These are phyloP conservation scores for Platygyra sinensis DNA, from an alignment of 64 coral and sea anemone species.

Conservation along the genomic window DNA sequence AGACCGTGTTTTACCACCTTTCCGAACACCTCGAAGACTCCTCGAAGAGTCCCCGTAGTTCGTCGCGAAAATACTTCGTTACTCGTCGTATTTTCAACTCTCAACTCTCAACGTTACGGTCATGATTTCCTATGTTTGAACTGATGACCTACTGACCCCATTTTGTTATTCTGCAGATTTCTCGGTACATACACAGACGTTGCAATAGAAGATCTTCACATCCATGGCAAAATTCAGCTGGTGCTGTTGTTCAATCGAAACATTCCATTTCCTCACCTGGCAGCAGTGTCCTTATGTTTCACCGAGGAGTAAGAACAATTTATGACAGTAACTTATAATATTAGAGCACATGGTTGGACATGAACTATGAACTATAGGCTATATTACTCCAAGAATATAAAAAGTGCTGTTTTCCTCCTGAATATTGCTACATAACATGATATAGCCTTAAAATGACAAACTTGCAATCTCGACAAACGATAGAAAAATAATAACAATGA, in stretches of 20 bases:
- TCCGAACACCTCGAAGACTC: too few relatives aligned
- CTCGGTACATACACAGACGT: slow-evolving; percentile 67
- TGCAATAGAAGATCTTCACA: slow-evolving; percentile 75
- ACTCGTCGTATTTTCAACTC: too few relatives aligned
- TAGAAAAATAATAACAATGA: neutral
- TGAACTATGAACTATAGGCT: too few relatives aligned
- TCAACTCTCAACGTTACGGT: too few relatives aligned
- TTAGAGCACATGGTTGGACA: too few relatives aligned
- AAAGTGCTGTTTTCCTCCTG: too few relatives aligned
- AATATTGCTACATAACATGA: too few relatives aligned
- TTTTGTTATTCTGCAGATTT: slow-evolving; percentile 20
- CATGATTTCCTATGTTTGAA: neutral
- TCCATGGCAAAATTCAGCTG: slow-evolving; percentile 63
- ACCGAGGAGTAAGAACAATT: slow-evolving; percentile 70
- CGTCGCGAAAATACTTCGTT: too few relatives aligned
- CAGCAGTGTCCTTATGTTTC: slow-evolving; percentile 62
- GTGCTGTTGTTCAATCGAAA: slow-evolving; percentile 69
- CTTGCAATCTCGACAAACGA: neutral
- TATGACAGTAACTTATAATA: neutral
- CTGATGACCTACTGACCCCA: neutral
- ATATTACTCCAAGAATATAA: too few relatives aligned
- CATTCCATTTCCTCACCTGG: slow-evolving; percentile 77
- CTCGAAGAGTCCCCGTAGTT: too few relatives aligned
- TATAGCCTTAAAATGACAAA: too few relatives aligned
- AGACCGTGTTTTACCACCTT: too few relatives aligned